Base-by-base conservation (phyloP, 2,888 invertebrate genomes). In the Leptopilina myrica region DNA sequence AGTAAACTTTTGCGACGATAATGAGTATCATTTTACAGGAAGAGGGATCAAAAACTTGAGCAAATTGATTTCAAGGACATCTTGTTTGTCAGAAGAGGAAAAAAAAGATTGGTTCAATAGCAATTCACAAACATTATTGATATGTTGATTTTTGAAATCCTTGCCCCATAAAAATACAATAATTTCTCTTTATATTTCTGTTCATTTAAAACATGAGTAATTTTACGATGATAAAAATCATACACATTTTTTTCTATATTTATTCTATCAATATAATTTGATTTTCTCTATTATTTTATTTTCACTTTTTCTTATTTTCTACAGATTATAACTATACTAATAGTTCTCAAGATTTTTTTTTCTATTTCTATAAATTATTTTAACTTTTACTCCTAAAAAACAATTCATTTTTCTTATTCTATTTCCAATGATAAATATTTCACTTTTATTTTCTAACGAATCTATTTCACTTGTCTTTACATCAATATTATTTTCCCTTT, bases 11-110 rank as follows among this genome's bases (percentile, higher is more conserved):
- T 73, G 26, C 14, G 56, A 53, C 14, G 56, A 73, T 56, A 73
- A 56, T 73, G 26, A 53, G 66, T 43, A 66, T 9, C 43, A 46
- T 66, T 43, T 66, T 69, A 43, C 49, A 69, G 46, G 46, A 67
- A 43, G 46, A 46, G 20, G 67, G 49, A 49, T 67, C 67, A 53
- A 69, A 14, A 69, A 69, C 49, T 69, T 53, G 67, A 69, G 26
- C 26, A 26, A 53, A 53, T 26, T 26, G 14, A 69, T 69, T 69
- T 69, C 49, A 49, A 69, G 69, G 53, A 49, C 53, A 69, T 53
- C 49, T 8, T 69, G 26, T 69, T 69, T 53, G 26, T 12, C 69
- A 69, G 69, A 69, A 69, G 53, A 46, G 8, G 7, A 5, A 33
- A 5, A 33, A 33, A 33, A 33, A 33, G 5, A 4, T 33, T 33